These are phyloP conservation scores for Hypotaenidia philippensis DNA, from an alignment of 2,797 vertebrate genomes.

Conservation along the genomic window DNA sequence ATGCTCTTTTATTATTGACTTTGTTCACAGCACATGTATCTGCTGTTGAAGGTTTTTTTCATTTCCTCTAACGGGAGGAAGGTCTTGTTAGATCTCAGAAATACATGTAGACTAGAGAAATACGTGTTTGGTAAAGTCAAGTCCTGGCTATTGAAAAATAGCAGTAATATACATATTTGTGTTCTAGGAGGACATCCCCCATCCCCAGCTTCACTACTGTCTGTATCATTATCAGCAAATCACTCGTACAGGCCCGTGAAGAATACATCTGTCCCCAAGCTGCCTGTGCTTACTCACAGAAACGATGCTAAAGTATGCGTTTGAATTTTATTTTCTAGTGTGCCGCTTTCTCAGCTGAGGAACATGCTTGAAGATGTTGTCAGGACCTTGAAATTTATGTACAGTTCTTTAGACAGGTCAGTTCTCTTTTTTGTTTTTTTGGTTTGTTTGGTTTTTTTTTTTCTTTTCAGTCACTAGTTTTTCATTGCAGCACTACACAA, in stretches of 20 bases:
- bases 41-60: neutral
- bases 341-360: slow-evolving; percentile 90
- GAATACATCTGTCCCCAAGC: neutral
- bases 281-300: neutral
- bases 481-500: neutral
- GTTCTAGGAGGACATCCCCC: neutral
- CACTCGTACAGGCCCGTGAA: neutral
- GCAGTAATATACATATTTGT: neutral
- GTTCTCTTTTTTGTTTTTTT: slow-evolving; percentile 28
- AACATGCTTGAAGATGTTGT: slow-evolving; percentile 88
- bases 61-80: neutral
- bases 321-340: slow-evolving; percentile 78
- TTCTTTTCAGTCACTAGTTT: neutral
- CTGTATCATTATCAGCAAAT: neutral
- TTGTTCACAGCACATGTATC: neutral
- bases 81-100: neutral
- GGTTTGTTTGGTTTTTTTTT: no score
- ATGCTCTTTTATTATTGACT: neutral
- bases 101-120: neutral
- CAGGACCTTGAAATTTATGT: slow-evolving; percentile 92
- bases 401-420: slow-evolving; percentile 90
- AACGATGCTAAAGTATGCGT: neutral
- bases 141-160: neutral
- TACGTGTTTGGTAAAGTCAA: neutral
- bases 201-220: neutral